Base-by-base conservation (phyloP, 2,113 vertebrate genomes). In the Odontesthes bonariensis region DNA sequence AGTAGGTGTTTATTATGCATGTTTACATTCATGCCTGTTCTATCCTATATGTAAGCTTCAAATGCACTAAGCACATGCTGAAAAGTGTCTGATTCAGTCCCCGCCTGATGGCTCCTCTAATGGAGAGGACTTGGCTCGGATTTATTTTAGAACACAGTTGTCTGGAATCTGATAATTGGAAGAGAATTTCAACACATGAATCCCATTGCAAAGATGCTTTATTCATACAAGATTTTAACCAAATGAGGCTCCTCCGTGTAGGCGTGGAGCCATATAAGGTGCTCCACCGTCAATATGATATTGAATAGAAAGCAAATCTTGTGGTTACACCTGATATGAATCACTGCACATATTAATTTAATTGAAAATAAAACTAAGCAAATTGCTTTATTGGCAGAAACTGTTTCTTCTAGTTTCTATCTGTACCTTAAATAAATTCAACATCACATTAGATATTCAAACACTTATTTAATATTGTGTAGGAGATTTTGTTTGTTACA, bases 331-430 rank as follows among this genome's bases (percentile, higher is more conserved):
- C 61, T 49, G 54, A 71, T 46, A 67, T 83, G 54, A 84, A 81
- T 81, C 78, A 68, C 58, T 53, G 69, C 79, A 44, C 46, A 65
- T 73, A 73, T 82, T 42, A 64, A 76, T 38, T 70, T 66, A 35
- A 53, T 38, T 62, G 20, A 27, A 77, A 79, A 85, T 79, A 72
- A 58, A 60, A 73, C 58, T 67, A 47, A 22, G 61, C 67, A 73
- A 67, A 78, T 79, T 33, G 27, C 73, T 75, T 86, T 63, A 59
- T 84, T 77, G 69, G 62, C 53, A 77, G 14, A 57, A 75, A 56
- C 33, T 56, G 31, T 38, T 38, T 38, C 49, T 27, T 73, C 47
- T 14, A 33, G 60, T 54, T 74, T 72, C 47, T 27, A 67, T 49
- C 35, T 33, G 55, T 67, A 46, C 61, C 66, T 73, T 67, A 58